Evolutionary conservation across 2,888 invertebrate genomes (phyloP).

Genomic region (Trisateles emortualis): DNA sequence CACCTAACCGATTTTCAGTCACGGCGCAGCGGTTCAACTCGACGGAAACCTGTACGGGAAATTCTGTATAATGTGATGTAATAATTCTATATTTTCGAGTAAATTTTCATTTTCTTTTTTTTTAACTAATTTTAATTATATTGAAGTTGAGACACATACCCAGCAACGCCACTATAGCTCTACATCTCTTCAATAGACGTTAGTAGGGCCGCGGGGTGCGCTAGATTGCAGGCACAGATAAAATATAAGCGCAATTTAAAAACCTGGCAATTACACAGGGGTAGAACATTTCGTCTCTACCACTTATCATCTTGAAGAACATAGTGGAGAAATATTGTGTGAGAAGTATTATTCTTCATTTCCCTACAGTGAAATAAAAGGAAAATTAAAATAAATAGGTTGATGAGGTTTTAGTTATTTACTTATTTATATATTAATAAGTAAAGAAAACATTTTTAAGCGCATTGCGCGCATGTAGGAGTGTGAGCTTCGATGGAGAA

Average conservation of each 20-base stretch:
- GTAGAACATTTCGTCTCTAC: not conserved
- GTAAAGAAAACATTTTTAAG: too few relatives aligned
- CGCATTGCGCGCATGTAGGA: too few relatives aligned
- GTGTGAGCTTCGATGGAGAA: too few relatives aligned
- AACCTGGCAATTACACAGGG: conserved; percentile 18
- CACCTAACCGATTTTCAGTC: too few relatives aligned
- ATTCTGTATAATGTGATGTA: too few relatives aligned
- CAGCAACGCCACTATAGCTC: not conserved
- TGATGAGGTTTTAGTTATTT: not conserved
- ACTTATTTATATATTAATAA: too few relatives aligned
- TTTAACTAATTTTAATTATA: too few relatives aligned
- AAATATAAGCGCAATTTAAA: conserved; percentile 25
- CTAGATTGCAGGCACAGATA: conserved; percentile 29
- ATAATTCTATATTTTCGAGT: too few relatives aligned
- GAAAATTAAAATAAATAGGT: not conserved
- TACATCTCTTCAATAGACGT: conserved; percentile 28
- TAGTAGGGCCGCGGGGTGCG: conserved; percentile 16
- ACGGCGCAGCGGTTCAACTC: too few relatives aligned
- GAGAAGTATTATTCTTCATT: not conserved
- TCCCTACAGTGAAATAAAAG: not conserved
- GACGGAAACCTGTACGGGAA: too few relatives aligned
- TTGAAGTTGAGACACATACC: conserved; percentile 18
- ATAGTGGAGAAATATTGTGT: not conserved
- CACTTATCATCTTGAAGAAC: not conserved
- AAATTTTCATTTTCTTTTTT: not conserved